A percentile compares a stretch with the other conserved stretches of the same genome.
phyloP scores from a whole-genome alignment of 92 coral and sea anemone species.

The Metridium senile region DNA sequence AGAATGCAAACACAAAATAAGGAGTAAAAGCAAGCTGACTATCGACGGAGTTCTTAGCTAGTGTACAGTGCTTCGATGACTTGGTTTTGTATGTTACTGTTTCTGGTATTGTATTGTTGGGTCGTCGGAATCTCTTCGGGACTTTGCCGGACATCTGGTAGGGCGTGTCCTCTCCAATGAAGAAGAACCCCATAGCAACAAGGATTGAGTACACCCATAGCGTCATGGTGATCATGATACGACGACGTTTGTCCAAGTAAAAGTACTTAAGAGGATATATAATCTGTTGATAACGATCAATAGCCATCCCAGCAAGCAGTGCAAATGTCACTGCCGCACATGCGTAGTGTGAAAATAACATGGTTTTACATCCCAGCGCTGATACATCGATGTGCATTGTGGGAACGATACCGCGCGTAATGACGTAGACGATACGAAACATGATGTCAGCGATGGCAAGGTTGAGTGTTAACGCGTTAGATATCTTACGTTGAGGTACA shows the following conservation, averaged over 20 bases:
- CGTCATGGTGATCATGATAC: background rate
- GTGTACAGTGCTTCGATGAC: constrained; percentile 1
- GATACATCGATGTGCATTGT: constrained; percentile 1
- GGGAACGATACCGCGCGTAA: constrained; percentile 24
- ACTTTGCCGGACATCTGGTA: background rate
- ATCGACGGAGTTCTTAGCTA: constrained; percentile 9
- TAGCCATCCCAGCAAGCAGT: constrained; percentile 71
- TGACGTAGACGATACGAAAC: constrained; percentile 28
- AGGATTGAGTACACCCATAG: constrained; percentile 12
- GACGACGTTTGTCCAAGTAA: background rate
- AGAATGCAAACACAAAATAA: constrained; percentile 39
- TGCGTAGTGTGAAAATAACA: constrained; percentile 46
- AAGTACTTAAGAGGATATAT: constrained; percentile 50
- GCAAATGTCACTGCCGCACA: constrained; percentile 63
- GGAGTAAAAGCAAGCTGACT: constrained; percentile 39
- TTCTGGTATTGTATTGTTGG: constrained; percentile 4
- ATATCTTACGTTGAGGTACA: constrained; percentile 3
- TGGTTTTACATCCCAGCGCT: constrained; percentile 37
- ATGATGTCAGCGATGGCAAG: constrained; percentile 28
- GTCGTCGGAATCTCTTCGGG: constrained; percentile 2
- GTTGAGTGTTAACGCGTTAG: constrained; percentile 17
- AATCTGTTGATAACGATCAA: constrained; percentile 71
- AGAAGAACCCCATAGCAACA: constrained; percentile 20
- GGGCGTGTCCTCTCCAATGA: constrained; percentile 11
- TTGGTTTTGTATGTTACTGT: background rate